Evolutionary conservation across 23 tunicate genomes (phyloP).

Genomic region (Ascidia mentula): DNA sequence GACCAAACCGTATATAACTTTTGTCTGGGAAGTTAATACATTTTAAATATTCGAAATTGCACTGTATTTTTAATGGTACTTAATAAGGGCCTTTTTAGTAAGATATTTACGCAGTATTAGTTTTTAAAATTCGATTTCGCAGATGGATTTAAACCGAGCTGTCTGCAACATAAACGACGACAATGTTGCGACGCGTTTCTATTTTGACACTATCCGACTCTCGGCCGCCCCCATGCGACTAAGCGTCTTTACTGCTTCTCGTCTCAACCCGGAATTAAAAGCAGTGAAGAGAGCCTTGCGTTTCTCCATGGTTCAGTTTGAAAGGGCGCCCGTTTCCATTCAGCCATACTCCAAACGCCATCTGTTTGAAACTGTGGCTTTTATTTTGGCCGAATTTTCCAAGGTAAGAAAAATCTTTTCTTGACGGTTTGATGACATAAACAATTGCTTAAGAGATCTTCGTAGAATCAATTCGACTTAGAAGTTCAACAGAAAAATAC

Average conservation of each 20-base stretch:
- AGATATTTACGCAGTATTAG: background rate
- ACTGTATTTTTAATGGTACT: constrained; percentile 1
- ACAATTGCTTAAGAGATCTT: too few species aligned
- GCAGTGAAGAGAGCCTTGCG: constrained; percentile 58
- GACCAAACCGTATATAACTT: too few species aligned
- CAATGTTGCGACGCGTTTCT: constrained; percentile 43
- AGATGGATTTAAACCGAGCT: constrained; percentile 43
- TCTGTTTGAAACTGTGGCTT: constrained; percentile 73
- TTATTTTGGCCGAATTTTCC: constrained; percentile 66
- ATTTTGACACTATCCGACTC: constrained; percentile 67
- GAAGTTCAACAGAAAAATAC: background rate
- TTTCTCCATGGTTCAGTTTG: constrained; percentile 71
- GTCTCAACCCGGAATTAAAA: constrained; percentile 56
- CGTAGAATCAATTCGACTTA: background rate
- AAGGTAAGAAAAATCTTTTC: constrained; percentile 40
- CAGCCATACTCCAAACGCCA: constrained; percentile 72
- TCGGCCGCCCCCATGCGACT: constrained; percentile 45
- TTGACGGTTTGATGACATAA: background rate
- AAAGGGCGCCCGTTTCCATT: constrained; percentile 78
- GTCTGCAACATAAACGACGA: background rate
- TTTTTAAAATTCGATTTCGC: constrained; percentile 11
- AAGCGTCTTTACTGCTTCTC: constrained; percentile 68
- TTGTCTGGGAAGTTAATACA: background rate
- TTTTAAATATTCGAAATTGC: background rate
- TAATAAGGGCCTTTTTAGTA: constrained; percentile 28